Base-by-base conservation (phyloP, 2,113 vertebrate species). In the Hypocryptadius cinnamomeus region DNA sequence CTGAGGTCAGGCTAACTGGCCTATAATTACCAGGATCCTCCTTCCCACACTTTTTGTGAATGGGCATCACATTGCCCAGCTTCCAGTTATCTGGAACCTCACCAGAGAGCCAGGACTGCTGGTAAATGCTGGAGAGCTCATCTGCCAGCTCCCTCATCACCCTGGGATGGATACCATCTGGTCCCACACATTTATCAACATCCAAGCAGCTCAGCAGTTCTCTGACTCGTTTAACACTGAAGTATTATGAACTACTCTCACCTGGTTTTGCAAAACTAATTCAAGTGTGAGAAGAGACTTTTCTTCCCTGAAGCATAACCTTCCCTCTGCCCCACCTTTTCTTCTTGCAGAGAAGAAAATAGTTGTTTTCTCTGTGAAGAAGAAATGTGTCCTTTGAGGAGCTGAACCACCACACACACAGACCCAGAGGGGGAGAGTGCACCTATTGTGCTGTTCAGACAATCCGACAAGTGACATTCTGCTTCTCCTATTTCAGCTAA, bases 251-350 rank as follows among this genome's bases (percentile, higher is more conserved):
- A 72, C 83, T 60, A 40, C 51, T 71, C 45, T 90, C 23, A 78
- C 56, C 44, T 83, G n/a, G 33, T 68, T 95, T 90, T 93, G 87
- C 76, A 91, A 94, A 94, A 94, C 57, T 80, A 87, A 94, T 94
- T 83, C 79, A 64, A 80, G 48, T 56, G 13, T 1, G 1, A 80
- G 71, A 83, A 79, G 33, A 91, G 47, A 64, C 3, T 79, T 96
- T 96, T 87, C 64, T 92, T 90, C 50, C 45, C 54, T 89, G 70
- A 92, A 87, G 47, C 28, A 2, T 85, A 94, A 94, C 76, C 64
- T 92, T 70, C 56, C 51, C 18, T 20, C 30, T 90, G 76, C 35
- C 47, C 42, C 63, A 65, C 8, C 51, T 83, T 91, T 93, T 87
- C 27, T 80, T 83, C 64, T 89, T 51, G 19, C 59, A 73, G 28